Evolutionary conservation across 1,140 invertebrate species (phyloP), one percentile per base, ranked within the genome.

Genomic region (Lordiphosa collinella): DNA sequence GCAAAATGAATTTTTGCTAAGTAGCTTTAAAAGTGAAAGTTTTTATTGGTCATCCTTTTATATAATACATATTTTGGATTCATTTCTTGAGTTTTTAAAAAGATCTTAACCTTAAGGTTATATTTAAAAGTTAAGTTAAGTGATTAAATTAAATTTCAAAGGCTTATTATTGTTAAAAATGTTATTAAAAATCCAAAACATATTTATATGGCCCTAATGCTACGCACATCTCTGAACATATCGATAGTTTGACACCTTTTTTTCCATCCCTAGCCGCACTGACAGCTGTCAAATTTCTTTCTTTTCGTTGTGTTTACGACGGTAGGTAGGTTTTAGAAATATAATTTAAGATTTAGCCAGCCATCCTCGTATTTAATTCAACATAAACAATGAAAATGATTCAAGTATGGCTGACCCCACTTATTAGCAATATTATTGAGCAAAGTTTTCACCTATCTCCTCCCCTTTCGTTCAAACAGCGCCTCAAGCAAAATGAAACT

Each of bases 401-500:
- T 50, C 46, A 34, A 9, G 9, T 36, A 62, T 10, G 32, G 4
- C 12, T 29, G 35, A 22, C 25, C 34, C 14, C 16, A 59, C 51
- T 49, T 36, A 11, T 6, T 25, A 47, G 55, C 48, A 11, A 40
- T 46, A 56, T 40, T 69, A 48, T 57, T 32, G 60, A 53, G 29
- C n/a, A 34, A 51, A 10, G 29, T 37, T 37, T 41, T 55, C 18
- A 32, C 7, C 12, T 37, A 34, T 43, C 50, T 41, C 18, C n/a
- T n/a, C 10, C n/a, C 29, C 31, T 38, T 22, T 69, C 7, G 43
- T 54, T 70, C 56, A 46, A 56, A 56, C 75, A 85, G 86, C 69
- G 50, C 69, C 41, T 12, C 61, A 74, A 66, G 47, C 75, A 93
- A 90, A 72, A 99, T 99, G 98, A 99, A 99, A 92, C 94, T 96